Percentiles rank a stretch among this genome's conserved stretches.
phyloP scores from a whole-genome alignment of 2,888 invertebrate genomes.

The Athrips mouffetella region DNA sequence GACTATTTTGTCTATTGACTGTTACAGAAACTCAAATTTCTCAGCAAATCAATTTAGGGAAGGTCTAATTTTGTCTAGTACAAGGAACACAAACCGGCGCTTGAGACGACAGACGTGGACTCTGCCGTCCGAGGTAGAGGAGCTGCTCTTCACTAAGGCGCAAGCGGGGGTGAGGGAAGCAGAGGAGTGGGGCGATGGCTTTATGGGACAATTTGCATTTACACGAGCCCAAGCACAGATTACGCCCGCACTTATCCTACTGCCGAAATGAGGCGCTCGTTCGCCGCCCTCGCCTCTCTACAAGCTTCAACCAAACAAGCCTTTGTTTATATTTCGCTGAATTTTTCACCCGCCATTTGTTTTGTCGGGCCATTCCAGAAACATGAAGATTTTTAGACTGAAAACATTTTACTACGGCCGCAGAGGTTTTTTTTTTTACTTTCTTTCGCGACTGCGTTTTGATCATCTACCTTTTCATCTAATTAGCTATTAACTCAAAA shows the following conservation, averaged over 20 bases:
- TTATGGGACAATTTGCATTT: slow-evolving; percentile 78
- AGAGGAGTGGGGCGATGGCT: slow-evolving; percentile 55
- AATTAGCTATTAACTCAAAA: slow-evolving; percentile 13
- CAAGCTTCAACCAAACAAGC: slow-evolving; percentile 62
- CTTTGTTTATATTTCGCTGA: slow-evolving; percentile 70
- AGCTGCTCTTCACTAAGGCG: slow-evolving; percentile 71
- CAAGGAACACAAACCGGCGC: slow-evolving; percentile 59
- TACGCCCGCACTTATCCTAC: slow-evolving; percentile 74
- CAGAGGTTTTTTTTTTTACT: slow-evolving; percentile 44
- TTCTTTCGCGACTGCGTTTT: slow-evolving; percentile 43
- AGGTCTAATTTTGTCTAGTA: slow-evolving; percentile 61
- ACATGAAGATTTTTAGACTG: slow-evolving; percentile 50
- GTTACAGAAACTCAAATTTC: slow-evolving; percentile 20
- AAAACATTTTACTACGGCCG: slow-evolving; percentile 51
- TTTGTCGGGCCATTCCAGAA: slow-evolving; percentile 64
- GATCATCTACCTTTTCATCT: slow-evolving; percentile 35
- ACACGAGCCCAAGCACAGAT: slow-evolving; percentile 75
- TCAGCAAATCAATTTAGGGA: slow-evolving; percentile 44
- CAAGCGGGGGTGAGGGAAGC: slow-evolving; percentile 38
- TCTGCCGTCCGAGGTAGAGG: slow-evolving; percentile 49
- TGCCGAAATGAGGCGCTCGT: slow-evolving; percentile 64
- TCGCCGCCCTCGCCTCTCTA: slow-evolving; percentile 40
- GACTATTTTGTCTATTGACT: slow-evolving; percentile 32
- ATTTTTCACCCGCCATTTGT: slow-evolving; percentile 71
- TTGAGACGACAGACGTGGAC: slow-evolving; percentile 66